phyloP scores from a whole-genome alignment of 2,113 vertebrate genomes.

The Strix uralensis region DNA sequence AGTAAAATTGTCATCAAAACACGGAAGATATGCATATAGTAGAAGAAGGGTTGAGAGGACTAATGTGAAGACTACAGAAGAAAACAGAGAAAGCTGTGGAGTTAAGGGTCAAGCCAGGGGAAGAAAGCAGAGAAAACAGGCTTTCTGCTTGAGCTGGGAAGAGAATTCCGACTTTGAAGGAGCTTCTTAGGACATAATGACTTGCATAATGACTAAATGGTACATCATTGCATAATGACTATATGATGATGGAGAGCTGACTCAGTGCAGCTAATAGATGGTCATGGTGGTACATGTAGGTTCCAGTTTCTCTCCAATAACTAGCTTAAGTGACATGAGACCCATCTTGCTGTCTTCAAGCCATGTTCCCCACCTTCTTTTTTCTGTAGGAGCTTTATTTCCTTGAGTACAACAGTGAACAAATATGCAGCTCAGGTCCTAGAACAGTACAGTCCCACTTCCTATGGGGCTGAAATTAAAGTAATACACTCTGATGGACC shows the following conservation, averaged over 20 bases:
- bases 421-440: background rate
- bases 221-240: background rate
- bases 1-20: background rate
- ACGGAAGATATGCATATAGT: background rate
- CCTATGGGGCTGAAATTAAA: background rate
- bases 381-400: background rate
- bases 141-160: background rate
- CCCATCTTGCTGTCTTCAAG: background rate
- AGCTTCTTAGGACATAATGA: background rate
- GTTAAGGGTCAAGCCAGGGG: background rate
- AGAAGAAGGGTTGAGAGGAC: background rate
- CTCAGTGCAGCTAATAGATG: background rate
- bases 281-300: background rate
- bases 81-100: background rate
- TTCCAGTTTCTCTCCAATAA: background rate
- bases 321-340: background rate
- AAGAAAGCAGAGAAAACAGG: background rate
- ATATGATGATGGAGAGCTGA: background rate
- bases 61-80: background rate
- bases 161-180: background rate
- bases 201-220: background rate
- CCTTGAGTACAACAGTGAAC: background rate
- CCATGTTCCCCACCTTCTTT: background rate
- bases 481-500: background rate
- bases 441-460: background rate